A percentile compares a stretch with the other conserved stretches of the same genome.
These are phyloP conservation scores for Eretmocerus hayati DNA, from an alignment of 2,888 invertebrate genomes.

Conservation along the genomic window DNA sequence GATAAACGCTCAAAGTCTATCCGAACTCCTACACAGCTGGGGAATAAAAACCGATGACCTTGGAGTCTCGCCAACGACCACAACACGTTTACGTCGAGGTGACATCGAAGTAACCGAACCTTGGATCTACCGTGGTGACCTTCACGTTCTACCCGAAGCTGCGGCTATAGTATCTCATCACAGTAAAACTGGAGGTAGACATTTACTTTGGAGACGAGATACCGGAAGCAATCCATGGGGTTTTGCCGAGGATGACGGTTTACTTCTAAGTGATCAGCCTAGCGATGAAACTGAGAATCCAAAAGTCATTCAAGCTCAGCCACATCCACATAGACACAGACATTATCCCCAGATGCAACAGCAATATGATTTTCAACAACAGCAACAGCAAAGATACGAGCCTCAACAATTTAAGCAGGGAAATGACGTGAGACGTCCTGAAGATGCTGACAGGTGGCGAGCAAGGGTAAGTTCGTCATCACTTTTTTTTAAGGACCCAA, in stretches of 20 bases:
- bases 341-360: too few relatives aligned
- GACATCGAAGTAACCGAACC: slow-evolving; percentile 6
- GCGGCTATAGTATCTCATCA: neutral
- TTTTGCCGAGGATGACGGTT: slow-evolving; percentile 36
- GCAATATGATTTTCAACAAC: too few relatives aligned
- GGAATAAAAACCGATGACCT: slow-evolving; percentile 2
- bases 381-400: too few relatives aligned
- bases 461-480: too few relatives aligned
- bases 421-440: too few relatives aligned
- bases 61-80: too few relatives aligned
- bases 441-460: too few relatives aligned
- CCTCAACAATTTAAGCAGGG: too few relatives aligned
- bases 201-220: slow-evolving; percentile 23
- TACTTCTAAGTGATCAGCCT: slow-evolving; percentile 25
- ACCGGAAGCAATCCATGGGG: slow-evolving; percentile 31
- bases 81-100: slow-evolving; percentile 8
- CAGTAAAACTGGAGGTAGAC: slow-evolving; percentile 17
- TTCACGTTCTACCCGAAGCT: neutral
- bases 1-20: too few relatives aligned
- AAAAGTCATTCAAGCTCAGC: neutral
- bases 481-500: too few relatives aligned
- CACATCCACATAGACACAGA: too few relatives aligned
- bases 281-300: neutral
- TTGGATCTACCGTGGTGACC: slow-evolving; percentile 10
- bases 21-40: slow-evolving; percentile 13